Conservation (phyloP, 2,113 vertebrate species). For the Canis aureus region DNA sequence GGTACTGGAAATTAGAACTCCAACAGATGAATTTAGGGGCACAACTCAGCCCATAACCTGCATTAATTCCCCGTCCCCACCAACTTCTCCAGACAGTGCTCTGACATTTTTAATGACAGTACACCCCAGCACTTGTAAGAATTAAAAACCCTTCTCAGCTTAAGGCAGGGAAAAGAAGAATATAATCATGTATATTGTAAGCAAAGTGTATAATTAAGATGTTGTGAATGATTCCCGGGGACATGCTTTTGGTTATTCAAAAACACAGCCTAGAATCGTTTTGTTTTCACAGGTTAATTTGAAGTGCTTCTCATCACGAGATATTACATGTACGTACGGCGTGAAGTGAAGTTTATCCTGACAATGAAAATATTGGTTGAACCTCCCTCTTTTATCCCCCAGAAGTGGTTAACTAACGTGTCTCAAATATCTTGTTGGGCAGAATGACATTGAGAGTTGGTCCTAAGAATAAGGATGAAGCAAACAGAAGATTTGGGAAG, state of each 20-base stretch:
- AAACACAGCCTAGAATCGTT: background rate
- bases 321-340: background rate
- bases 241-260: background rate
- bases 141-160: conserved; percentile 46
- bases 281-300: background rate
- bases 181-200: background rate
- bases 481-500: background rate
- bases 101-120: background rate
- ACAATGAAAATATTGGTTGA: background rate
- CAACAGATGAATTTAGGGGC: background rate
- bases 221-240: background rate
- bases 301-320: background rate
- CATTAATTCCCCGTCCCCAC: background rate
- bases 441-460: background rate
- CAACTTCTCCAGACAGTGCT: background rate
- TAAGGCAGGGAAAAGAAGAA: background rate
- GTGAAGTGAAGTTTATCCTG: background rate
- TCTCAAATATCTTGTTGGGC: background rate
- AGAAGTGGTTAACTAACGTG: background rate
- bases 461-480: background rate
- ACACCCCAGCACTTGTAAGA: background rate
- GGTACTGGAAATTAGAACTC: background rate
- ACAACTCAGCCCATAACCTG: background rate
- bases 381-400: background rate
- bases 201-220: background rate